Evolutionary conservation across 35 echinoderm and acorn worm species (phyloP).

Genomic region (Ophioderma brevispina): DNA sequence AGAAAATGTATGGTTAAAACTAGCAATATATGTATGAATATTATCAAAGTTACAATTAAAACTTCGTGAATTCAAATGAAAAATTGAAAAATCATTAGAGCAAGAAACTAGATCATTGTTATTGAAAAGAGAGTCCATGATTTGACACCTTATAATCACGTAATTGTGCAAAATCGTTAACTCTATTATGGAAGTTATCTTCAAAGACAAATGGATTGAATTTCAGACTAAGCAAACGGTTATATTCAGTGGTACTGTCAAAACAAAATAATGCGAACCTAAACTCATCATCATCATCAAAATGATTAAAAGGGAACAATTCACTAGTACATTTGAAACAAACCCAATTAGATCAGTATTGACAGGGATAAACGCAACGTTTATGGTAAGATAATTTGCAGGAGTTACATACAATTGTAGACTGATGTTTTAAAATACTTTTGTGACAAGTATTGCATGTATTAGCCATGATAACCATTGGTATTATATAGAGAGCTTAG

Average conservation of each 20-base stretch:
- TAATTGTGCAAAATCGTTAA: too few relatives aligned
- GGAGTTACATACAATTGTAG: background rate
- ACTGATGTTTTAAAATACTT: background rate
- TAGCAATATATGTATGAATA: too few relatives aligned
- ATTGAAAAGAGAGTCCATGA: too few relatives aligned
- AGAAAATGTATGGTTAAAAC: too few relatives aligned
- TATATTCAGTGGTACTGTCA: background rate
- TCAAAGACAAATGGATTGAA: background rate
- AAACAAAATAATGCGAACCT: background rate
- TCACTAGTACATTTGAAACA: background rate
- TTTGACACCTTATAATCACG: too few relatives aligned
- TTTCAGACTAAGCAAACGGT: background rate
- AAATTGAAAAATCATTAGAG: too few relatives aligned
- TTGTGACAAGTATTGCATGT: background rate
- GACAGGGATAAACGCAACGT: background rate
- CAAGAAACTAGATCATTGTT: too few relatives aligned
- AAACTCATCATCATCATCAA: background rate
- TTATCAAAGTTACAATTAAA: too few relatives aligned
- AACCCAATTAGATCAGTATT: background rate
- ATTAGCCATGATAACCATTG: too few relatives aligned
- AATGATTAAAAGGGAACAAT: background rate
- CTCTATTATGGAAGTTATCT: too few relatives aligned
- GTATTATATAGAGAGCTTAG: too few relatives aligned
- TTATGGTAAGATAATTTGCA: background rate
- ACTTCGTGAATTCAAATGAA: too few relatives aligned